Base-by-base conservation (phyloP, 2,888 invertebrate genomes). In the Ophonus ardosiacus region DNA sequence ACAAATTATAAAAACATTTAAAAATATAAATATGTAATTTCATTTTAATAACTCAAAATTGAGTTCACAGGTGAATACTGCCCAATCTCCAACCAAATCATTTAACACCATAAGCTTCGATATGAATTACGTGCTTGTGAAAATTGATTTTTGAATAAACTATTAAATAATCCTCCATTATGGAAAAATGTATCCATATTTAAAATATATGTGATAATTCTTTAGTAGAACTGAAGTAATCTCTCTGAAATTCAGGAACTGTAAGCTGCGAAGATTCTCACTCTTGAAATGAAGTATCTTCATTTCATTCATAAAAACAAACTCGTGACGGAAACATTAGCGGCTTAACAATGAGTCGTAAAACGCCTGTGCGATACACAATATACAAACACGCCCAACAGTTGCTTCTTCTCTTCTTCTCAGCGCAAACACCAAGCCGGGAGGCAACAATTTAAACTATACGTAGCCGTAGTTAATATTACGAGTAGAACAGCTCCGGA, bases 291-390 rank as follows among this genome's bases (percentile, higher is more conserved):
- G 18, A 74, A 38, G 43, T 5, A 74, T 74, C 71, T 74, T 74
- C 71, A 74, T 74, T 74, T 74, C 71, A 74, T 74, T 74, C 71
- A 74, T 74, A 74, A 74, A 74, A 74, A 74, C 71, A 74, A 43
- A 43, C 71, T 74, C 71, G 43, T 74, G 71, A 74, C 71, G 71
- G 71, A 74, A 74, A 74, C 71, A 74, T 74, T 74, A 43, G 18
- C 71, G 17, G 71, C 17, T 74, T 74, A 74, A 74, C 71, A 74
- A 74, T 74, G 21, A 74, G 71, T 74, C 71, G 71, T 74, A 43
- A 74, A 74, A 43, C 43, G 68, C 40, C 40, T 38, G 68, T 68
- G 68, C 68, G 68, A 68, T 68, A 68, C 15, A 68, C 68, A 68
- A 68, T 68, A 68, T 63, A 68, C 68, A 68, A 68, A 68, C 68